Evolutionary conservation across 2,888 invertebrate genomes (phyloP), one percentile per base, ranked within the genome.

Genomic region (Drosophila atroscutellata): DNA sequence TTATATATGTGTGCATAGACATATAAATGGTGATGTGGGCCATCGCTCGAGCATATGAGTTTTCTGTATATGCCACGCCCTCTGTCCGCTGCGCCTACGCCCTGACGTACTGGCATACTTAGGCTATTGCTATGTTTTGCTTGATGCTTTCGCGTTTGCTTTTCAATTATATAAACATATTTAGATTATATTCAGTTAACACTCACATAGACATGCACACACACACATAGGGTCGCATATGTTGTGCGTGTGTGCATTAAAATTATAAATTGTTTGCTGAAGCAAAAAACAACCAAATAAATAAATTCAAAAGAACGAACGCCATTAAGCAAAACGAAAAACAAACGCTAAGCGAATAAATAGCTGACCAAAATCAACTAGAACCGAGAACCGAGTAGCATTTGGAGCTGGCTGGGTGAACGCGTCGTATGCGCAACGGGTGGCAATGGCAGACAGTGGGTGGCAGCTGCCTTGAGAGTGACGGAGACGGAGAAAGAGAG

Each of bases 121-220:
- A 60, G 73, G 54, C 56, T 56, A 39, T 68, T 20, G 59, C 69
- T 69, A 80, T 83, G 70, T 74, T 80, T 69, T 77, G 81, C 71
- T 77, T 73, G 74, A 74, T 85, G 86, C 71, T 82, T 82, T 89
- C 88, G 78, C 75, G 81, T 89, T 89, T 89, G 89, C 81, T 76
- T 86, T 89, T 85, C 90, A 85, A 89, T 85, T 89, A 89, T 87
- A 85, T 89, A 85, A 89, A 89, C 85, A 85, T 84, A 87, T 87
- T 85, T 87, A 76, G 88, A 81, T 85, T 89, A 80, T 87, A 82
- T 87, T 85, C 85, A 81, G 85, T 75, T 80, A 88, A 80, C 82
- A 74, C 63, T 58, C 64, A 72, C 24, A 57, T 54, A 58, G 42
- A 60, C 54, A 47, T 61, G 37, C 37, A 20, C 51, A 61, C 51